Evolutionary conservation across 2,797 vertebrate species (phyloP).

Genomic region (Euthynnus affinis): DNA sequence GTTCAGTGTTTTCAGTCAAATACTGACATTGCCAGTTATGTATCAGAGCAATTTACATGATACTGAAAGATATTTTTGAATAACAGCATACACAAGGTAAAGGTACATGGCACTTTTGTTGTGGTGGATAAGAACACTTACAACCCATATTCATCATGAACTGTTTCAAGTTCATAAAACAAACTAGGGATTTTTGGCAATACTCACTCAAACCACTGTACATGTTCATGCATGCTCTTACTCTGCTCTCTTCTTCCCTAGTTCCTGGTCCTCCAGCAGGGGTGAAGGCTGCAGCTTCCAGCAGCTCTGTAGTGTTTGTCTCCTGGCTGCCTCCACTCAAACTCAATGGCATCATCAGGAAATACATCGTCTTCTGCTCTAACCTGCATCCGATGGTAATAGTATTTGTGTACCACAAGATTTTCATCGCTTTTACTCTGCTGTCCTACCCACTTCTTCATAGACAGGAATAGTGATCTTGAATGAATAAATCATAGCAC

Average conservation of each 20-base stretch:
- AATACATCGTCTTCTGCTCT: constrained; percentile 99
- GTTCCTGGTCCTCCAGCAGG: constrained; percentile 97
- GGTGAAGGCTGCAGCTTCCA: constrained; percentile 96
- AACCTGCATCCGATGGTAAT: constrained; percentile 96
- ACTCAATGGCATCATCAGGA: constrained; percentile 97
- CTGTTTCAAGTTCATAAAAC: background rate
- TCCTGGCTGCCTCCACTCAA: constrained; percentile 98
- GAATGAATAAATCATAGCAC: background rate
- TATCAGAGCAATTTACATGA: background rate
- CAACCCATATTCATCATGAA: background rate
- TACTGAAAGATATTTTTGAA: background rate
- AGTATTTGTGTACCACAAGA: constrained; percentile 73
- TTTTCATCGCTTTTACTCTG: background rate
- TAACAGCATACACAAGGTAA: background rate
- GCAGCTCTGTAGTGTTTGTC: constrained; percentile 94
- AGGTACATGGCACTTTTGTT: background rate
- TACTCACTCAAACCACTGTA: background rate
- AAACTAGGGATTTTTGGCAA: background rate
- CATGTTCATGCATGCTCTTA: background rate
- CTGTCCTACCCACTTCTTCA: background rate
- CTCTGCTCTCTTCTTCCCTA: constrained; percentile 59
- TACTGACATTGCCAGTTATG: too few relatives aligned
- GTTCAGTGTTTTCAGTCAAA: too few relatives aligned
- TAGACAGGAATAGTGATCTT: background rate
- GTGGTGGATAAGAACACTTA: background rate